These are phyloP conservation scores for Diceros bicornis DNA, from an alignment of 2,797 vertebrate genomes.

Conservation along the genomic window DNA sequence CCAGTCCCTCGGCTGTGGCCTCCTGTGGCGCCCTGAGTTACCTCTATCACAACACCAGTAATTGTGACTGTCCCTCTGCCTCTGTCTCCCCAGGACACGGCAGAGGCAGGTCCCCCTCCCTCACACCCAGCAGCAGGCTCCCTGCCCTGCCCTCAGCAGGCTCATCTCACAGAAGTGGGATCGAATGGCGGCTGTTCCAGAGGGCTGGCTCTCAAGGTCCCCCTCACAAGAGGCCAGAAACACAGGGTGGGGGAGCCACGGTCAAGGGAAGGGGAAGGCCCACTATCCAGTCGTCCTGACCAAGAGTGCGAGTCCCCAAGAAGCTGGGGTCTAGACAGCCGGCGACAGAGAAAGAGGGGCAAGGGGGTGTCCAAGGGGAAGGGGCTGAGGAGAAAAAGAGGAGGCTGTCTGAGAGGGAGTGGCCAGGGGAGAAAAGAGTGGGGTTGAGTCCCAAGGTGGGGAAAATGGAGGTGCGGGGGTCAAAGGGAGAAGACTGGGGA, in stretches of 20 bases:
- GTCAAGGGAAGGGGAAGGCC: background rate
- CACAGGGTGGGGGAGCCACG: background rate
- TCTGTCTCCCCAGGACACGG: background rate
- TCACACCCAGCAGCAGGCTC: background rate
- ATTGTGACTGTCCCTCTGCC: slow-evolving; percentile 42
- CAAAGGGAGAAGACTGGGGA: no score
- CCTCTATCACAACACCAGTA: background rate
- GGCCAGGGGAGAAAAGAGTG: background rate
- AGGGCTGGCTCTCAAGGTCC: background rate
- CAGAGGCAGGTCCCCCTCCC: background rate
- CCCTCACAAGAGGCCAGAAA: background rate
- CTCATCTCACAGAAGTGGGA: background rate
- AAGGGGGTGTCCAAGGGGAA: no score
- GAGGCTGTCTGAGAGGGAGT: no score
- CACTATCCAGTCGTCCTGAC: background rate
- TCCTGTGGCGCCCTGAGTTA: background rate
- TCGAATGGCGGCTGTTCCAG: background rate
- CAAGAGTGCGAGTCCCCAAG: background rate
- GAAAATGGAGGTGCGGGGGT: no score
- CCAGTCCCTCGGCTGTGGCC: background rate
- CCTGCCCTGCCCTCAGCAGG: background rate
- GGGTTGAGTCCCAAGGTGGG: background rate
- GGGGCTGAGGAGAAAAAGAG: background rate
- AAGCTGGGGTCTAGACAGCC: background rate
- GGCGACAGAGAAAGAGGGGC: no score